Base-by-base conservation (phyloP, 2,797 vertebrate species). In the Helarctos malayanus region DNA sequence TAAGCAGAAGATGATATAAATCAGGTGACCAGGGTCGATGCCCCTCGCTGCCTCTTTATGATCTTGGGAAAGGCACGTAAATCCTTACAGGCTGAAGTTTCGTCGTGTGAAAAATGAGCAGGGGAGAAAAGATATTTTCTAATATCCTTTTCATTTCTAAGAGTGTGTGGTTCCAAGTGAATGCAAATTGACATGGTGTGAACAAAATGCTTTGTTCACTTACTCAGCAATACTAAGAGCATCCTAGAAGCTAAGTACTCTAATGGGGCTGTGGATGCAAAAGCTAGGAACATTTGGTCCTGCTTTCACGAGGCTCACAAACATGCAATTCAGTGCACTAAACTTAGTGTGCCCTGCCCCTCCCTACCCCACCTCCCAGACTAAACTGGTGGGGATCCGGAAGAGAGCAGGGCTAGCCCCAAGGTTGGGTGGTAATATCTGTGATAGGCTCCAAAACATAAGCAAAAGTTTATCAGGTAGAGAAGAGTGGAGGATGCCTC, bases 121-220 rank as follows among this genome's bases (percentile, higher is more conserved):
- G 73, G 23, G 71, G 85, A 93, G 57, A 73, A 97, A 89, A 89
- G 47, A 57, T 65, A 86, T 68, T 91, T 96, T 93, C 79, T 90
- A 54, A 61, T 92, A 65, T 94, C 54, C 61, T 47, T 93, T 96
- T 89, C 15, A 81, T 69, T 32, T 96, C 75, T 91, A n/a, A 76
- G 94, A 16, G 73, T 89, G 21, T 47, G 57, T 96, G 89, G 82
- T 93, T 97, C 82, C 63, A n/a, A 83, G 45, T 79, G 82, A 94
- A 94, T 93, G 79, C 83, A 84, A 93, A 95, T 89, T 82, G 91
- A 86, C 84, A 69, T 12, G 25, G 38, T 95, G 35, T 94, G 92
- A 97, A 88, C 85, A 96, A 94, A 95, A 83, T 59, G 63, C 83
- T 95, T 96, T 78, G 29, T 95, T 97, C 95, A 96, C 27, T 81